phyloP scores from a whole-genome alignment of 64 coral and sea anemone genomes.

The Astreopora myriophthalma region DNA sequence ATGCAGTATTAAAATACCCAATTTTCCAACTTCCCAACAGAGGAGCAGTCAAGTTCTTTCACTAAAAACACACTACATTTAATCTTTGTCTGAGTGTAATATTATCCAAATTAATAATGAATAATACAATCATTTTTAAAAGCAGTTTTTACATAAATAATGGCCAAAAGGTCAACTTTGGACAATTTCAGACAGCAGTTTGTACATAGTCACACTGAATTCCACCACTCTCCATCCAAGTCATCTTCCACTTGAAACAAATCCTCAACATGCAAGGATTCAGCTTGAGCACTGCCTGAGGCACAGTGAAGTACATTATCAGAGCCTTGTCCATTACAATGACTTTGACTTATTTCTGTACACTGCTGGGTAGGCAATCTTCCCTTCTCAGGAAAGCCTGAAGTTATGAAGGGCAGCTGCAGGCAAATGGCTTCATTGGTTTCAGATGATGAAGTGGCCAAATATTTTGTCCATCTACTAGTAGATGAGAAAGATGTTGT shows the following conservation, averaged over 20 bases:
- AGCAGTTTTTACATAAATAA: no score
- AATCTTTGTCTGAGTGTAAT: no score
- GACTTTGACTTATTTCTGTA: background rate
- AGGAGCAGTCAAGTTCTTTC: no score
- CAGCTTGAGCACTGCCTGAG: background rate
- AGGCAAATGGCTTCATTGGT: background rate
- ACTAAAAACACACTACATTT: no score
- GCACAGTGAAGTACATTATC: no score
- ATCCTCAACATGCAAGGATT: background rate
- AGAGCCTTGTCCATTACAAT: background rate
- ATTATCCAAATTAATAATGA: no score
- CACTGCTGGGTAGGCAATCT: background rate
- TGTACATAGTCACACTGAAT: conserved; percentile 5
- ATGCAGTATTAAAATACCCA: no score
- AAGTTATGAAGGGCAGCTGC: background rate
- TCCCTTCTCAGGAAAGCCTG: background rate
- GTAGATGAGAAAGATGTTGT: background rate
- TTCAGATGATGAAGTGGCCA: background rate
- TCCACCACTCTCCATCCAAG: conserved; percentile 50
- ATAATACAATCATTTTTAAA: no score
- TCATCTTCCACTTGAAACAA: conserved; percentile 54
- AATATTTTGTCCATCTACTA: conserved; percentile 3
- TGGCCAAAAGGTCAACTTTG: no score
- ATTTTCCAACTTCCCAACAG: no score
- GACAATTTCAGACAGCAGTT: no score